A percentile compares a stretch with the other conserved stretches of the same genome.
Conservation (phyloP, 2,888 invertebrate species). For the Lingula anatina region DNA sequence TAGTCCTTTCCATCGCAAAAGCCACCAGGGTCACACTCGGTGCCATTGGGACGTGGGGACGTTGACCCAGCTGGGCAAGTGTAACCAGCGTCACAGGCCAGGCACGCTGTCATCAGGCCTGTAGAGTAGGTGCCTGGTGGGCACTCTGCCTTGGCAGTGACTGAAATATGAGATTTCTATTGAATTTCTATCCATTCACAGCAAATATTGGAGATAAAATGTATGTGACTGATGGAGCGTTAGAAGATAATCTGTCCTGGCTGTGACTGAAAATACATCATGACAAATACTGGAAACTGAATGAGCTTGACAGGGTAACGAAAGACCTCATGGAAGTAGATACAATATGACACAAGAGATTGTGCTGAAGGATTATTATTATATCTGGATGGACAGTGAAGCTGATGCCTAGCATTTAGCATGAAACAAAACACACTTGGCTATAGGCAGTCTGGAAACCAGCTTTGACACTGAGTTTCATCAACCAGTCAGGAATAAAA, state of each 20-base stretch:
- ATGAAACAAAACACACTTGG: no score
- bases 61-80: conserved; percentile 33
- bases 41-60: conserved; percentile 26
- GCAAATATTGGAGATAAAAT: no score
- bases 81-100: conserved; percentile 34
- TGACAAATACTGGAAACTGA: neutral
- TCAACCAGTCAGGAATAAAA: no score
- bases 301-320: neutral
- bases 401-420: no score
- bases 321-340: no score
- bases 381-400: no score
- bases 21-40: conserved; percentile 33
- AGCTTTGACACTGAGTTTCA: no score
- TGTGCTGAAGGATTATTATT: no score
- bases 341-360: no score
- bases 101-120: conserved; percentile 24
- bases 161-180: conserved; percentile 15
- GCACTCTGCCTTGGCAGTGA: conserved; percentile 33
- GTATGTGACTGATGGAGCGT: no score
- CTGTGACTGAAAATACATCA: neutral
- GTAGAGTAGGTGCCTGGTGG: conserved; percentile 38
- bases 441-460: no score
- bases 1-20: conserved; percentile 42
- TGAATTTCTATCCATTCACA: neutral
- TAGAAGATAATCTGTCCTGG: no score